Conservation (phyloP, 2,888 invertebrate species). For the Drosophila nigritarsus region DNA sequence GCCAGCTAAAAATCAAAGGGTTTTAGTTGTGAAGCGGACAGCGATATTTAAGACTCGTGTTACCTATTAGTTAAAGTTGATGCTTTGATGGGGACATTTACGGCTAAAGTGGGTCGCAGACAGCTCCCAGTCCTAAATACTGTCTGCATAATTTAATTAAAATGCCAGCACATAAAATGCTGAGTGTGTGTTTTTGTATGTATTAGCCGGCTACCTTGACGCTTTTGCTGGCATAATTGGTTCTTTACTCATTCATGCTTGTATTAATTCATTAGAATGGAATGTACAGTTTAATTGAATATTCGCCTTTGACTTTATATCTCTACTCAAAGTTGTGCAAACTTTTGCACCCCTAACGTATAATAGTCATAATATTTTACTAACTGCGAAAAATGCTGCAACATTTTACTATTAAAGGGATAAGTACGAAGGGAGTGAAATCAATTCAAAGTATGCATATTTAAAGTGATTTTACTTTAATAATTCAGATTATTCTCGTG, state of each 20-base stretch:
- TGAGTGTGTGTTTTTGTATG: conserved; percentile 14
- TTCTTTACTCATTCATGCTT: conserved; percentile 76
- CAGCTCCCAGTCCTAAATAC: neutral
- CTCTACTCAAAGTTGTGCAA: conserved; percentile 2
- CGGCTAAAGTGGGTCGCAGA: neutral
- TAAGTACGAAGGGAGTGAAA: neutral
- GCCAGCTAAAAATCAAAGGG: conserved; percentile 11
- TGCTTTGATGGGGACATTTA: conserved; percentile 49
- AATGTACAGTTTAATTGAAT: conserved; percentile 81
- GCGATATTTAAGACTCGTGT: conserved; percentile 38
- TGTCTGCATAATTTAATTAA: conserved; percentile 77
- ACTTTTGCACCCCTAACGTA: neutral
- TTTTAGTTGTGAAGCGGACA: neutral
- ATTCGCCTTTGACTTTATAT: conserved; percentile 38
- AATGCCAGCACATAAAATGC: conserved; percentile 48
- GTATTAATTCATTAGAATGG: conserved; percentile 74
- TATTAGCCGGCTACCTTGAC: conserved; percentile 33
- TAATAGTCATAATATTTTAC: neutral
- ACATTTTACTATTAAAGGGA: neutral
- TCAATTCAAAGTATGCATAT: neutral
- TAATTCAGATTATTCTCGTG: neutral
- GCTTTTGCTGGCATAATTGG: conserved; percentile 70
- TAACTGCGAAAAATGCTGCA: neutral
- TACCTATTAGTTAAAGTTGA: conserved; percentile 54
- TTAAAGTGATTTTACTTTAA: neutral